Evolutionary conservation across 35 echinoderm and acorn worm genomes (phyloP).

Genomic region (Anneissia japonica): DNA sequence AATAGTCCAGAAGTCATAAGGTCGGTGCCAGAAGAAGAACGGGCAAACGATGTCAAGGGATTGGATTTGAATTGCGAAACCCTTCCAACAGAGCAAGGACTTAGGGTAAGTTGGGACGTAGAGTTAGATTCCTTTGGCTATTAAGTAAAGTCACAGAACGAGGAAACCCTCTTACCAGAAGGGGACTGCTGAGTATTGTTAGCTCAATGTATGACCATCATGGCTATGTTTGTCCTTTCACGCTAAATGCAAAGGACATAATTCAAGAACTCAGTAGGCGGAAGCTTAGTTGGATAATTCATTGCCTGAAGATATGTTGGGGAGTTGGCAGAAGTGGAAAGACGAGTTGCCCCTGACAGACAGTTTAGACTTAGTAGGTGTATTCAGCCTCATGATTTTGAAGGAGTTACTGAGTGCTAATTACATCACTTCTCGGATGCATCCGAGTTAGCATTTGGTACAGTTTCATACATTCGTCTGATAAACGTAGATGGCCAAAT

Average conservation of each 20-base stretch:
- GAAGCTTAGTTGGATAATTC: slow-evolving; percentile 34
- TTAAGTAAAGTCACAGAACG: not conserved
- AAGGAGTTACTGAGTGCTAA: slow-evolving; percentile 15
- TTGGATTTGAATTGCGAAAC: slow-evolving; percentile 46
- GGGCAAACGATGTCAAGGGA: slow-evolving; percentile 43
- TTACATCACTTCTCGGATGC: slow-evolving; percentile 73
- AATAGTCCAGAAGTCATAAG: slow-evolving; percentile 36
- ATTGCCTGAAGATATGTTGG: not conserved
- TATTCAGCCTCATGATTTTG: slow-evolving; percentile 47
- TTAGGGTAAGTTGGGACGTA: slow-evolving; percentile 27
- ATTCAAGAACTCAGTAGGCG: slow-evolving; percentile 30
- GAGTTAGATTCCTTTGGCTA: slow-evolving; percentile 24
- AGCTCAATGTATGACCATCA: slow-evolving; percentile 42
- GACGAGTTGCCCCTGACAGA: slow-evolving; percentile 5
- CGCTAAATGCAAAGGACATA: slow-evolving; percentile 26
- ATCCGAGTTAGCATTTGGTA: slow-evolving; percentile 55
- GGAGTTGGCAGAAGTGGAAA: slow-evolving; percentile 9
- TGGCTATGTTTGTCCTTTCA: slow-evolving; percentile 22
- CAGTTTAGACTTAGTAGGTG: slow-evolving; percentile 33
- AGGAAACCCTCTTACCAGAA: slow-evolving; percentile 11
- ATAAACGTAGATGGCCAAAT: not conserved
- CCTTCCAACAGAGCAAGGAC: slow-evolving; percentile 27
- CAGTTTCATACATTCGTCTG: slow-evolving; percentile 40
- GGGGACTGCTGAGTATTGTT: slow-evolving; percentile 34
- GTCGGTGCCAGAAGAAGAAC: slow-evolving; percentile 40